Conservation (phyloP, 2,113 vertebrate genomes). For the Ahaetulla prasina region DNA sequence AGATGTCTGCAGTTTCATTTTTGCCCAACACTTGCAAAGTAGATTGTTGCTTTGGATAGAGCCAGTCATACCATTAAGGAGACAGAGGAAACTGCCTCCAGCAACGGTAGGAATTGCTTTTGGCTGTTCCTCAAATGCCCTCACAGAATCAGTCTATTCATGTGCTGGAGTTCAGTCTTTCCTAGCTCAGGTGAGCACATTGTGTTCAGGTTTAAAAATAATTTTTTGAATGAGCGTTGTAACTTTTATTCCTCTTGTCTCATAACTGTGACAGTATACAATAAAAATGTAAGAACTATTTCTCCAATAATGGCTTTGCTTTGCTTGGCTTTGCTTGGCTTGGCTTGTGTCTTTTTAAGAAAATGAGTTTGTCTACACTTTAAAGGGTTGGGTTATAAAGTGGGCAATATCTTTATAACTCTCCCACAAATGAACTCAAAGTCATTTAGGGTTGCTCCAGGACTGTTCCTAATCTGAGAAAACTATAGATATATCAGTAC, state of each 20-base stretch:
- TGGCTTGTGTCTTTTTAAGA: background rate
- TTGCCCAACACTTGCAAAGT: background rate
- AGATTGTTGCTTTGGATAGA: background rate
- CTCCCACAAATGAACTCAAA: background rate
- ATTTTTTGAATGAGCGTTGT: background rate
- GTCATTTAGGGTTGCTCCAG: background rate
- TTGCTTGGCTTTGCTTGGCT: background rate
- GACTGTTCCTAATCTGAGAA: background rate
- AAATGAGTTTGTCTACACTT: background rate
- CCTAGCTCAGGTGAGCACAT: background rate
- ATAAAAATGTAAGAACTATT: background rate
- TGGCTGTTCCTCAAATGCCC: background rate
- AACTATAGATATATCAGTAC: background rate
- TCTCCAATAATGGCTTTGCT: background rate
- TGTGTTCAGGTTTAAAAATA: background rate
- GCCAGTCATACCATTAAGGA: background rate
- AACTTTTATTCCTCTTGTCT: background rate
- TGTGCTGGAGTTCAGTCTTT: constrained; percentile 5
- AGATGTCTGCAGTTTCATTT: background rate
- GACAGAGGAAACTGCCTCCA: background rate
- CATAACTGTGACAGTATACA: background rate
- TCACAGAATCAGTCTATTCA: background rate
- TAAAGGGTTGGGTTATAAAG: background rate
- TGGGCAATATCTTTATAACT: background rate
- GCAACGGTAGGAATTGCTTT: background rate